Conservation (phyloP, 2,888 invertebrate genomes). For the Geotrupes spiniger region DNA sequence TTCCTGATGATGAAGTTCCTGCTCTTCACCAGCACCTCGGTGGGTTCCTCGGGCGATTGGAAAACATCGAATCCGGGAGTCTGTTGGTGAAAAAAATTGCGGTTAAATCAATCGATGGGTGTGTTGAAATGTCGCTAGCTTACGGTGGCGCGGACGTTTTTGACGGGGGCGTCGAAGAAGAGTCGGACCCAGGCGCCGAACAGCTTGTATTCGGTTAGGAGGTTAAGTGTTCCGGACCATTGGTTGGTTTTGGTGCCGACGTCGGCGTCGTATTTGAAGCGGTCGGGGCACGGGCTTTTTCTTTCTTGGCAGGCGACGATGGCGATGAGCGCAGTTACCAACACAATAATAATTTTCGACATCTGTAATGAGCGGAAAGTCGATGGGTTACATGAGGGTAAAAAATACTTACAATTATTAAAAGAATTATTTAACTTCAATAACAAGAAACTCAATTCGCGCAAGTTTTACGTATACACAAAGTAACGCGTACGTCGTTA, state of each 20-base stretch:
- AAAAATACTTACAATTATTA: too few relatives aligned
- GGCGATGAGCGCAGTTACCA: not conserved
- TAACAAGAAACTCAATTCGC: too few relatives aligned
- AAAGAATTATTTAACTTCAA: too few relatives aligned
- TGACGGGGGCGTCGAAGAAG: conserved; percentile 32
- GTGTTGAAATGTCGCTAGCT: too few relatives aligned
- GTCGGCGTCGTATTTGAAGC: conserved; percentile 34
- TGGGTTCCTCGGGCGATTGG: conserved; percentile 19
- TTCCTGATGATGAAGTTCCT: conserved; percentile 31
- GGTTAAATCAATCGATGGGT: too few relatives aligned
- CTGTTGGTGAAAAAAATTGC: not conserved
- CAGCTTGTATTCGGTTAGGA: conserved; percentile 33
- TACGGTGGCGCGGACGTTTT: conserved; percentile 30
- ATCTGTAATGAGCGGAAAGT: conserved; percentile 8
- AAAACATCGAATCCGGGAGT: not conserved
- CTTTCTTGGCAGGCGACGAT: not conserved
- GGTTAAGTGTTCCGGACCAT: conserved; percentile 33
- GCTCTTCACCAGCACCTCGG: conserved; percentile 36
- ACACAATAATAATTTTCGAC: conserved; percentile 6
- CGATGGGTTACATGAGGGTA: too few relatives aligned
- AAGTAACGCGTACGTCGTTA: too few relatives aligned
- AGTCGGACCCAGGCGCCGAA: conserved; percentile 38
- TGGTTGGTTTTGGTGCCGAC: conserved; percentile 11
- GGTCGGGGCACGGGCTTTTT: conserved; percentile 36
- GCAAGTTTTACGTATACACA: too few relatives aligned